Evolutionary conservation across 53 echinoderm and acorn worm species (phyloP), one percentile per base, ranked within the genome.

Genomic region (Holothuria scabra): DNA sequence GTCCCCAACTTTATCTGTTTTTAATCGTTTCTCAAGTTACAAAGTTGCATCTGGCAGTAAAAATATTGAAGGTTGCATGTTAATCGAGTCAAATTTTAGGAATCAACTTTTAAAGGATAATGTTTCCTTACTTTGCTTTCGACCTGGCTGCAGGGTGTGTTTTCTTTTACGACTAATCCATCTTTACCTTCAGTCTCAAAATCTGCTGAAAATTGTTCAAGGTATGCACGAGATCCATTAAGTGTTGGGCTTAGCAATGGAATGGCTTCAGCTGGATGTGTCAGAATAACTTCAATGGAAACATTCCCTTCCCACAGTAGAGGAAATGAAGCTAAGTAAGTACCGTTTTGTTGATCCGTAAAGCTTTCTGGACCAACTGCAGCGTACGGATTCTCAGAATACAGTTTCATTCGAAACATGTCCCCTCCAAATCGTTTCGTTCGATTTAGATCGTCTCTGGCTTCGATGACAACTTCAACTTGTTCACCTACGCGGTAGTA

Each of bases 341-440:
- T 71, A 14, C 71, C 71, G 28, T 71, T 71, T 11, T 26, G 71
- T 22, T 71, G 48, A 71, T 71, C 71, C 25, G 48, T 48, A n/a
- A 71, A 71, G 44, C 37, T 71, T 25, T 71, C 71, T 2, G 71
- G 26, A n/a, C 44, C 48, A 8, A 71, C 71, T 33, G 71, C 46
- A 35, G 71, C 71, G 37, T 71, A 71, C 1, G 71, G 71, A 20
- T 25, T n/a, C 23, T 26, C 48, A 1, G 71, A 71, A 26, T 21
- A 71, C 12, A 71, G 71, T 48, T 71, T 71, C 48, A 71, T 1
- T 26, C 46, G 44, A 7, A 71, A 44, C 25, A 71, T 46, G 37
- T 71, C 46, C 1, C 26, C 71, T 12, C 71, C 71, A 48, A 46
- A 71, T 44, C 5, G 25, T 48, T 71, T 71, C 21, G 71, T 12